Conservation (phyloP, 2,797 vertebrate species). For the Columba guinea region DNA sequence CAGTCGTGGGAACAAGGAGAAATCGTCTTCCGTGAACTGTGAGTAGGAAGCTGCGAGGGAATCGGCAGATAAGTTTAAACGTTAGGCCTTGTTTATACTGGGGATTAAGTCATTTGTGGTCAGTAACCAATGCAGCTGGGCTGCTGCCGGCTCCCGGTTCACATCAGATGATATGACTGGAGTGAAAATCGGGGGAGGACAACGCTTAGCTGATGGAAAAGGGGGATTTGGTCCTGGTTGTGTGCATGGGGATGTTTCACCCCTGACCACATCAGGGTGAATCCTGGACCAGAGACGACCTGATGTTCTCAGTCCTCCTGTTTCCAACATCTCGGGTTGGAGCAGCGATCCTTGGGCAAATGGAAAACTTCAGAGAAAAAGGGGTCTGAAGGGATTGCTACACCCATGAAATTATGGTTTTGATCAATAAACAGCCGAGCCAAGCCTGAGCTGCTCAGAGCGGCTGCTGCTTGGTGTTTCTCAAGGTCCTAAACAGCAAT, state of each 20-base stretch:
- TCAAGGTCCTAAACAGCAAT: not conserved
- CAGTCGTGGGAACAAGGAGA: constrained; percentile 60
- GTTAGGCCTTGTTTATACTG: constrained; percentile 58
- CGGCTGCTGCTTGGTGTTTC: not conserved
- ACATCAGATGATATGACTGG: not conserved
- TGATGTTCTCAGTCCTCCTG: rapidly evolving
- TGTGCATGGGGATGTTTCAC: rapidly evolving
- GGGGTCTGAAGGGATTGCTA: constrained; percentile 23
- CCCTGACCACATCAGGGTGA: rapidly evolving
- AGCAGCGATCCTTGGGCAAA: not conserved
- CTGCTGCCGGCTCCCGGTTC: constrained; percentile 25
- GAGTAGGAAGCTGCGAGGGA: constrained; percentile 59
- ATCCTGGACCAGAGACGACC: not conserved
- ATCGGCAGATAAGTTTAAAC: constrained; percentile 21
- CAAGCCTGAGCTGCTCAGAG: not conserved
- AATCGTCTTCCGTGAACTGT: constrained; percentile 46
- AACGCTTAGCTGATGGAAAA: not conserved
- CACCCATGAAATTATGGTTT: constrained; percentile 37
- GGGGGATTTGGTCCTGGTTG: not conserved
- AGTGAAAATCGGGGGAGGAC: not conserved
- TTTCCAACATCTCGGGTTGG: not conserved
- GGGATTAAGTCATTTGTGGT: constrained; percentile 68
- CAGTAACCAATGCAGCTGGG: constrained; percentile 49
- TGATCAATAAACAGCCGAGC: constrained; percentile 4
- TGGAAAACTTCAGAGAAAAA: not conserved